Evolutionary conservation across 2,888 invertebrate species (phyloP).

Genomic region (Pristionchus maxplancki): DNA sequence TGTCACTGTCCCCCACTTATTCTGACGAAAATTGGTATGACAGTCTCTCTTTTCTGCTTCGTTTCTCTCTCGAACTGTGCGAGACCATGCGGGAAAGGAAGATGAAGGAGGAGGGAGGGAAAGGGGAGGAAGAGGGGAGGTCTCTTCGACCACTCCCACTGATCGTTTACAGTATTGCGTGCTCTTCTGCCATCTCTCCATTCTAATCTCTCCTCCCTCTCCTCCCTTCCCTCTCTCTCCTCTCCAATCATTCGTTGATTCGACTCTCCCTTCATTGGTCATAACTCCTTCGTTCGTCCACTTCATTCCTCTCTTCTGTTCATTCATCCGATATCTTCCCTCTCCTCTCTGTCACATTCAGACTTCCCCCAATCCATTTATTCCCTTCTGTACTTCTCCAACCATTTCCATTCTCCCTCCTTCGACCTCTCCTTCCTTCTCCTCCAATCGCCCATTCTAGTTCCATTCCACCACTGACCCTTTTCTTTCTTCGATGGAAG

Average conservation of each 20-base stretch:
- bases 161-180: constrained; percentile 26
- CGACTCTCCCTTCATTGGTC: background rate
- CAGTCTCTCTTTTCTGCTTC: constrained; percentile 7
- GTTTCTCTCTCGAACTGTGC: background rate
- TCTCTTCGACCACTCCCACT: background rate
- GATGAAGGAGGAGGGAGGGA: background rate
- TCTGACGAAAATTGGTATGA: constrained; percentile 7
- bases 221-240: background rate
- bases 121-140: background rate
- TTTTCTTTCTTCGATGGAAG: background rate
- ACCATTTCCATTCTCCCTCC: background rate
- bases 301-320: constrained; percentile 1
- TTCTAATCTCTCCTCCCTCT: background rate
- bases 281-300: background rate
- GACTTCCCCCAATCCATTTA: background rate
- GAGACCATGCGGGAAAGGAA: background rate
- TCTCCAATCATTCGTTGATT: background rate
- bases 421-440: background rate
- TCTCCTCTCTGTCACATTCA: constrained; percentile 11
- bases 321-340: background rate
- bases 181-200: background rate
- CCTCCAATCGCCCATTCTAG: background rate
- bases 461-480: background rate
- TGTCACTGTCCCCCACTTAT: constrained; percentile 9
- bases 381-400: background rate